Conservation (phyloP, 2,113 vertebrate species). For the Xiphophorus couchianus region DNA sequence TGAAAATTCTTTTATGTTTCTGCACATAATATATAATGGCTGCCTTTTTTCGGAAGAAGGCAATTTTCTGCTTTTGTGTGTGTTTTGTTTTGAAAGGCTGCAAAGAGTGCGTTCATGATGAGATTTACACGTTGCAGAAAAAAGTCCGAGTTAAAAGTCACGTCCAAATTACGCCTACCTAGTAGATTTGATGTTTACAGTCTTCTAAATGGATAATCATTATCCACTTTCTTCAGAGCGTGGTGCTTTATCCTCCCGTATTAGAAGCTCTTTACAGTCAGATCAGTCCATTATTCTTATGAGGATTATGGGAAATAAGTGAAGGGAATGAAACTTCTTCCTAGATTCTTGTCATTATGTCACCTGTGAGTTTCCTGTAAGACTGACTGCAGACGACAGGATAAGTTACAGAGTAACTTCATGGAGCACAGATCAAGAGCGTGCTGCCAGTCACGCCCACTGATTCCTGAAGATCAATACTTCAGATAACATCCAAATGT, state of each 20-base stretch:
- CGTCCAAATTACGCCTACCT: too few relatives aligned
- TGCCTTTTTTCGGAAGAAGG: neutral
- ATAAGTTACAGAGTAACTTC: conserved; percentile 68
- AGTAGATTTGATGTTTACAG: too few relatives aligned
- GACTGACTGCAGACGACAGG: conserved; percentile 41
- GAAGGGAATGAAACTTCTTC: conserved; percentile 47
- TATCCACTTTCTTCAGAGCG: neutral
- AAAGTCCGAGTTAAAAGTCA: neutral
- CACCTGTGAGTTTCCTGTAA: conserved; percentile 33
- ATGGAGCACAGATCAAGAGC: conserved; percentile 12
- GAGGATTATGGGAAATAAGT: conserved; percentile 46
- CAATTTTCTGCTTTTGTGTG: neutral
- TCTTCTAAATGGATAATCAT: neutral
- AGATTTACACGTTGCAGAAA: neutral
- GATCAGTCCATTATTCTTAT: conserved; percentile 13
- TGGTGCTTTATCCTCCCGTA: neutral
- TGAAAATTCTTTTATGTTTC: neutral
- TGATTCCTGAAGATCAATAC: conserved; percentile 66
- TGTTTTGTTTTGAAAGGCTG: neutral
- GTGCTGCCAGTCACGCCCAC: conserved; percentile 31
- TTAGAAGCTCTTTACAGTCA: neutral
- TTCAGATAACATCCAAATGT: conserved; percentile 26
- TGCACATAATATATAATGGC: neutral
- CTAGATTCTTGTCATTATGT: conserved; percentile 47
- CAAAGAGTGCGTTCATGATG: neutral